Evolutionary conservation across 2,797 vertebrate species (phyloP), one percentile per base, ranked within the genome.

Genomic region (Uromys caudimaculatus): DNA sequence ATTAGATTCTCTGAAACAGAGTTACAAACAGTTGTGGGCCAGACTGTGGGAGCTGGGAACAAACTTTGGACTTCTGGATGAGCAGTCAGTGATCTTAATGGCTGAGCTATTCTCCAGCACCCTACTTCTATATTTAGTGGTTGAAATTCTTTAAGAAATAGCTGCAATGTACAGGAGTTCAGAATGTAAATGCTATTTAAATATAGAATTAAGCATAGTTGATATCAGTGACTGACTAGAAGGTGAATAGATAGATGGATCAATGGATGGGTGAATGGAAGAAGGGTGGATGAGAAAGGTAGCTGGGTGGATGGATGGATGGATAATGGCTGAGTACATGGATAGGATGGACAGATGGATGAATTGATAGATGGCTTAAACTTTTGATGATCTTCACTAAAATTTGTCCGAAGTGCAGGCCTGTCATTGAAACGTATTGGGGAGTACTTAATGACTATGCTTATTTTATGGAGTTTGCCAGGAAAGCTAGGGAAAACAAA

Each of bases 401-500:
- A 94, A 92, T 96, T 38, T 41, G 24, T 78, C 81, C 67, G 24
- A 3, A 78, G 24, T 35, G 71, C 23, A 50, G 12, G 38, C 93
- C 17, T 93, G 12, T 86, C 47, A 89, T 23, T 58, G 62, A 47
- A 50, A 6, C 3, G 56, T 82, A 23, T n/a, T 71, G 44, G 82
- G 64, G 90, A 50, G 32, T 29, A 44, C n/a, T 77, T 24, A 87
- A 35, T 82, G 41, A 75, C 69, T 73, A 73, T 75, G 27, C 50
- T 92, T 83, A 73, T 75, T 91, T 96, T 88, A 69, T 86, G 73
- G 50, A 23, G 2, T 13, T 93, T 90, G 62, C 47, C 54, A 92
- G 86, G 96, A 92, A 93, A 90, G 10, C 71, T 81, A 93, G 47
- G 13, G 32, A 88, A 87, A 84, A 93, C 79, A 95, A 91, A 73